phyloP scores from a whole-genome alignment of 2,888 invertebrate species.

The Ferrisia virgata region DNA sequence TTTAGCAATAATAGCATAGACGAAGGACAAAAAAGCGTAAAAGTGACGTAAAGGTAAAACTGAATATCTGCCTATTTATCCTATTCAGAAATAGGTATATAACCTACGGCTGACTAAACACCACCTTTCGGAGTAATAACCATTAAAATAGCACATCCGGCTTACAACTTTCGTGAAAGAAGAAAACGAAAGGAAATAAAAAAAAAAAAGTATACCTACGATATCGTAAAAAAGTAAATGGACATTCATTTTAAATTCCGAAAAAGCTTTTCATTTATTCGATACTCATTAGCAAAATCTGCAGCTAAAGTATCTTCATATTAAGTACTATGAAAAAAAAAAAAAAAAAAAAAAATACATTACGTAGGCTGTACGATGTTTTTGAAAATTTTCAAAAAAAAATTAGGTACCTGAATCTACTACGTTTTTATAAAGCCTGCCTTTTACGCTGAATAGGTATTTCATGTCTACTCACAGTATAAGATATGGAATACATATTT shows the following conservation, averaged over 20 bases:
- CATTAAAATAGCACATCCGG: not conserved
- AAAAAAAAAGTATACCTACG: not conserved
- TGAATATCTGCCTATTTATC: not conserved
- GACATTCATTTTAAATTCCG: not conserved
- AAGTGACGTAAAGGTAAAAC: too few species aligned
- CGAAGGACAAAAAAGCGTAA: too few species aligned
- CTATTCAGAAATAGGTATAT: not conserved
- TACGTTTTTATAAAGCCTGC: too few species aligned
- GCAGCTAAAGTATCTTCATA: not conserved
- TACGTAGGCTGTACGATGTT: too few species aligned
- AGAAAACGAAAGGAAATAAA: not conserved
- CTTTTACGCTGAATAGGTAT: not conserved
- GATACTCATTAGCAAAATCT: not conserved
- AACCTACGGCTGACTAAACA: not conserved
- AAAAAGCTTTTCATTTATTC: not conserved
- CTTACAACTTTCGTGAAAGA: not conserved
- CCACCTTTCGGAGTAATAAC: not conserved
- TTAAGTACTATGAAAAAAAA: not conserved
- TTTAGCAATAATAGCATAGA: too few species aligned
- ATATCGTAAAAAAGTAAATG: too few species aligned
- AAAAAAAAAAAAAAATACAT: too few species aligned
- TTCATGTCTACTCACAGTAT: slow-evolving; percentile 5
- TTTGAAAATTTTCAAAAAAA: too few species aligned
- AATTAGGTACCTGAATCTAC: too few species aligned
- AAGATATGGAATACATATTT: not conserved